phyloP scores from a whole-genome alignment of 1,140 invertebrate species.

The Latrodectus geometricus region DNA sequence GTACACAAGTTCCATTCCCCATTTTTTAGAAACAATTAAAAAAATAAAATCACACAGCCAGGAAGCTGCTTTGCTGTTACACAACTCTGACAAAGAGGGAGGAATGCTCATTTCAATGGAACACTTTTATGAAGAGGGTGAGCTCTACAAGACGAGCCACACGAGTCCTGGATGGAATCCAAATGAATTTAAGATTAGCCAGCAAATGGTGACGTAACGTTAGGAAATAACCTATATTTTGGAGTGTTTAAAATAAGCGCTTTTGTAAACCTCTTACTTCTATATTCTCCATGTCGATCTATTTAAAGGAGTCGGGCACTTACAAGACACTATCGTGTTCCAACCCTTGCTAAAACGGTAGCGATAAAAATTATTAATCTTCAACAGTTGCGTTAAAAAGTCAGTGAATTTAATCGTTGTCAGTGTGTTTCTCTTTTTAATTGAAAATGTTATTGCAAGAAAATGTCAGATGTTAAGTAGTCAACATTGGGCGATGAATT shows the following conservation, averaged over 20 bases:
- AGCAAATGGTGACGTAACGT: slow-evolving; percentile 11
- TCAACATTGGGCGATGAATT: too few relatives aligned
- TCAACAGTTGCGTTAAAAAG: too few relatives aligned
- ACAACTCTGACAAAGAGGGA: background rate
- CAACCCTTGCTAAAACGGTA: background rate
- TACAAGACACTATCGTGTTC: slow-evolving; percentile 16
- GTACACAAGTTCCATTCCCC: background rate
- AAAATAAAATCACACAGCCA: background rate
- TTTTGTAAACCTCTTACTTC: slow-evolving; percentile 31
- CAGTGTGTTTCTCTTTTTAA: too few relatives aligned
- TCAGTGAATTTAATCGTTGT: too few relatives aligned
- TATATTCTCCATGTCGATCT: background rate
- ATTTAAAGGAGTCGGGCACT: slow-evolving; percentile 2
- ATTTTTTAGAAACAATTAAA: background rate
- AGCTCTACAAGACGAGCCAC: background rate
- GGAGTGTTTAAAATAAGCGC: slow-evolving; percentile 22
- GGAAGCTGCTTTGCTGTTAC: background rate
- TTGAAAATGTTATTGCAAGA: too few relatives aligned
- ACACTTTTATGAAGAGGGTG: background rate
- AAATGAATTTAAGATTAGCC: slow-evolving; percentile 22
- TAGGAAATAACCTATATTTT: slow-evolving; percentile 49
- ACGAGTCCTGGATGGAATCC: slow-evolving; percentile 21
- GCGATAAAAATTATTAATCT: too few relatives aligned
- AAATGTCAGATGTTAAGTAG: too few relatives aligned
- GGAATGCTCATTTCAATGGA: background rate